Evolutionary conservation across 2,797 vertebrate species (phyloP), one percentile per base, ranked within the genome.

Genomic region (Gila robusta): DNA sequence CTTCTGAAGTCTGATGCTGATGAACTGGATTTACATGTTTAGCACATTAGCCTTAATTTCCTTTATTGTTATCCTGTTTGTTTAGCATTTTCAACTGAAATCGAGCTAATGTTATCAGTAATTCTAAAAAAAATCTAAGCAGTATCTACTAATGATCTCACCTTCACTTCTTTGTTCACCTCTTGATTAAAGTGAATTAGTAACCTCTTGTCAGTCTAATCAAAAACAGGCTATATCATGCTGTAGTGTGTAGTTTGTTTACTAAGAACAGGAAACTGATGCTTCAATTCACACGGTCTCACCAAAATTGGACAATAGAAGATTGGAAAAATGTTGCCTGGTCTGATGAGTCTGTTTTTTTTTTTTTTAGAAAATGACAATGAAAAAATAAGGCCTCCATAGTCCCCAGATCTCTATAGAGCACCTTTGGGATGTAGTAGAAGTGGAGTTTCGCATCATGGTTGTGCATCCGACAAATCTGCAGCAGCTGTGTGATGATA

Each of bases 381-480:
- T 49, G 47, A 49, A 49, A 49, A 47, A 16, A 49, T 0, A 49
- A 49, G 26, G 5, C 39, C 78, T 80, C 79, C 88, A 79, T 35
- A 67, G 85, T 87, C 78, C 81, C 66, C 54, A 78, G 81, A 84
- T 89, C 79, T 87, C 59, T 79, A 64, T 85, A 69, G 78, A 87
- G 77, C 85, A 86, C 28, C 64, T 86, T 86, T 88, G 84, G 69
- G 83, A 86, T 88, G 79, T 88, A 83, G 47, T 91, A 88, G 87
- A 92, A 91, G 6, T 26, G 78, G 87, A 93, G 83, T 91, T 89
- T 91, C 0, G 0, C 85, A 91, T 92, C 70, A 90, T 89, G 59
- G 89, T 93, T 91, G 89, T 91, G 88, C 88, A 93, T 88, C 91
- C 70, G 74, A 93, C 86, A 93, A 93, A 93, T 91, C 90, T 92